These are phyloP conservation scores for Gephyroberyx darwinii DNA, from an alignment of 2,797 vertebrate genomes.

Conservation along the genomic window DNA sequence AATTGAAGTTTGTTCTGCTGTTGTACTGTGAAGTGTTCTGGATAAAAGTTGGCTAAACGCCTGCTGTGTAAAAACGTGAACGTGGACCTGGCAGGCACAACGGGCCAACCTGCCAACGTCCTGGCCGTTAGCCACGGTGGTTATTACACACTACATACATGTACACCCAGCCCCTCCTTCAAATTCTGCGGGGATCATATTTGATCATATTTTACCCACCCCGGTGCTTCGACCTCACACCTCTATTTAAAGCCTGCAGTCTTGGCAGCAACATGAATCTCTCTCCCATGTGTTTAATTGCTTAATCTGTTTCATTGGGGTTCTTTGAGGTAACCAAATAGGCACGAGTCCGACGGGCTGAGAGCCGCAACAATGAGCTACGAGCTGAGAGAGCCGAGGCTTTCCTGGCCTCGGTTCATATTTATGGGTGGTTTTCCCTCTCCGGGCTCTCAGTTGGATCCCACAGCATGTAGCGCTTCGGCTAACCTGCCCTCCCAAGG, in stretches of 20 bases:
- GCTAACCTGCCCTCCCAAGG: neutral
- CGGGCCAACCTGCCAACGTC: neutral
- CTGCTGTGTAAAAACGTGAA: neutral
- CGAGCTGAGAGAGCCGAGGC: neutral
- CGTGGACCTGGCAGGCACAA: neutral
- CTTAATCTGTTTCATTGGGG: no score
- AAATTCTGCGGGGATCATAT: neutral
- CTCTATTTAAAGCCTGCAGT: neutral
- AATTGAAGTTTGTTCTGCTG: neutral
- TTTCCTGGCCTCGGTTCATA: neutral
- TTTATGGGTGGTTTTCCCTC: neutral
- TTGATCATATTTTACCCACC: neutral
- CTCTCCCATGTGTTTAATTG: no score
- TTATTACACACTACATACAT: no score
- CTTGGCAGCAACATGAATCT: neutral
- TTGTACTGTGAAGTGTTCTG: neutral
- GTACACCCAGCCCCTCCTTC: no score
- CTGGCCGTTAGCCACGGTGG: neutral
- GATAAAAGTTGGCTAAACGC: no score
- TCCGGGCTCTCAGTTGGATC: neutral
- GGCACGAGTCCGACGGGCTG: neutral
- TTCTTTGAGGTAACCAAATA: neutral
- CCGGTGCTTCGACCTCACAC: constrained; percentile 2
- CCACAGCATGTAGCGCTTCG: neutral
- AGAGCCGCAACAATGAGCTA: constrained; percentile 6